A percentile compares a stretch with the other conserved stretches of the same genome.
phyloP scores from a whole-genome alignment of 2,113 vertebrate species.

The Saccopteryx bilineata region DNA sequence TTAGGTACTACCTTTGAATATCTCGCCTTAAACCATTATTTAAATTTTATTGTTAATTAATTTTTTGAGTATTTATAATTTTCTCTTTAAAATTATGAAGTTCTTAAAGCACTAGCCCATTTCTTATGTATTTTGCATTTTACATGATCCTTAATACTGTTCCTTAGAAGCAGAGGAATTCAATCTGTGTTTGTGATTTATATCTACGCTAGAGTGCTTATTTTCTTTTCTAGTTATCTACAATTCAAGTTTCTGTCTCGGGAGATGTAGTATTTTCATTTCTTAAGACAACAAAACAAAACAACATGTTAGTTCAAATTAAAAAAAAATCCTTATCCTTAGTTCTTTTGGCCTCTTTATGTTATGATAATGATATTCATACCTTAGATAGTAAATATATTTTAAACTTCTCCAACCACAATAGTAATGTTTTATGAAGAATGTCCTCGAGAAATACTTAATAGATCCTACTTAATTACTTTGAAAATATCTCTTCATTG shows the following conservation, averaged over 20 bases:
- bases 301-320: not conserved
- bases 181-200: not conserved
- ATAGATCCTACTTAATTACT: not conserved
- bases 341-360: not conserved
- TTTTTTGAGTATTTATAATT: not conserved
- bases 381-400: not conserved
- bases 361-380: not conserved
- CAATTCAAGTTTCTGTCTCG: constrained; percentile 13
- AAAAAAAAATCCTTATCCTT: not conserved
- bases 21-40: not conserved
- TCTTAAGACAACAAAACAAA: not conserved
- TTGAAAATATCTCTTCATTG: not conserved
- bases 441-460: not conserved
- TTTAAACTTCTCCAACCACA: not conserved
- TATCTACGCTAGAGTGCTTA: not conserved
- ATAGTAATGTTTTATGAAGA: constrained; percentile 3
- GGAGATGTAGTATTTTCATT: constrained; percentile 45
- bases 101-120: not conserved
- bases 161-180: constrained; percentile 36
- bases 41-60: not conserved
- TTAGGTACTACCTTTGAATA: not conserved
- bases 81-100: not conserved
- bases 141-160: not conserved
- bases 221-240: not conserved
- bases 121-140: not conserved